A percentile compares a stretch with the other conserved stretches of the same genome.
Evolutionary conservation across 2,113 vertebrate genomes (phyloP).

Genomic region (Jaculus jaculus): DNA sequence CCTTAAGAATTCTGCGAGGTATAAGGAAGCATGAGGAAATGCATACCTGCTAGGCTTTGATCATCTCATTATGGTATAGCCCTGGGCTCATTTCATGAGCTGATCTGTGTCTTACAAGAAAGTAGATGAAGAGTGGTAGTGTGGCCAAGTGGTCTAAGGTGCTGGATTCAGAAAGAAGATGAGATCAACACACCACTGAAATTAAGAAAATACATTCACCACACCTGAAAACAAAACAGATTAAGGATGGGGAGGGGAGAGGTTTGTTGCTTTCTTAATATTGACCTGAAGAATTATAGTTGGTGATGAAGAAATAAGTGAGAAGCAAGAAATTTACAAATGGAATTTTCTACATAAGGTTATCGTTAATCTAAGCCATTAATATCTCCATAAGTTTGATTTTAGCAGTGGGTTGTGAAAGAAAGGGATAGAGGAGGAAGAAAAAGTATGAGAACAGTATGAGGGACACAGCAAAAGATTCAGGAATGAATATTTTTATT

Average conservation of each 20-base stretch:
- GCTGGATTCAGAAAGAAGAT: too few relatives aligned
- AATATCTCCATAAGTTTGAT: neutral
- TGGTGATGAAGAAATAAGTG: conserved; percentile 30
- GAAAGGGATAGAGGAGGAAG: neutral
- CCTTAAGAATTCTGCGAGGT: neutral
- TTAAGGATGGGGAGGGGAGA: neutral
- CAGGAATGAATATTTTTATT: conserved; percentile 48
- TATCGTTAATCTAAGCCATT: conserved; percentile 8
- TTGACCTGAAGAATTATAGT: neutral
- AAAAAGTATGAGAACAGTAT: neutral
- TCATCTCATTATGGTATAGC: neutral
- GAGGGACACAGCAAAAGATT: neutral
- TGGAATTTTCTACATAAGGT: neutral
- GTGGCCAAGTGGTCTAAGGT: too few relatives aligned
- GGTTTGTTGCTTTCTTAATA: neutral
- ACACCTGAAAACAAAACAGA: conserved; percentile 16
- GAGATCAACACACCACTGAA: neutral
- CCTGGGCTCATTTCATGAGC: neutral
- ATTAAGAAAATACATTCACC: neutral
- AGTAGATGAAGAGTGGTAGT: too few relatives aligned
- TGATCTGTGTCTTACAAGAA: neutral
- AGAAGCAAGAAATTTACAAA: neutral
- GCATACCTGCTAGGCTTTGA: neutral
- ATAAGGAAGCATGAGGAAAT: neutral
- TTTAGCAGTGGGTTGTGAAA: neutral